These are phyloP conservation scores for Tamandua tetradactyla DNA, from an alignment of 2,797 vertebrate genomes.

Conservation along the genomic window DNA sequence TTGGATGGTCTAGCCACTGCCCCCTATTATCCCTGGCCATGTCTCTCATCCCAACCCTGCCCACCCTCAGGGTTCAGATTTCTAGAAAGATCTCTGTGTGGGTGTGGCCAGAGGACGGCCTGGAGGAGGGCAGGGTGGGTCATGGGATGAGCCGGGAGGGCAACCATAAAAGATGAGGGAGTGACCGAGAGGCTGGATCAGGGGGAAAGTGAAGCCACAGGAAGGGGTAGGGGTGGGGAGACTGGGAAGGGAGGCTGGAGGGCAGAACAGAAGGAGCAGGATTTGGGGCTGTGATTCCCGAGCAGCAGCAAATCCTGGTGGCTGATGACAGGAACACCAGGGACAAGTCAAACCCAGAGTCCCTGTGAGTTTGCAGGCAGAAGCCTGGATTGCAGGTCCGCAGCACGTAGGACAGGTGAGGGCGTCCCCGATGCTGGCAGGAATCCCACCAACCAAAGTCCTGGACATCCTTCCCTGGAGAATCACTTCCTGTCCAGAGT, in stretches of 20 bases:
- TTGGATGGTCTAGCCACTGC: fast-evolving
- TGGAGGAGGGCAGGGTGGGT: not conserved
- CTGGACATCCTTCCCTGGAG: not conserved
- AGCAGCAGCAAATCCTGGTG: not conserved
- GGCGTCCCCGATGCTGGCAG: not conserved
- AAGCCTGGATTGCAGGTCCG: not conserved
- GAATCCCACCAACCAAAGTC: not conserved
- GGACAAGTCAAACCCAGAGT: not conserved
- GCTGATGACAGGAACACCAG: not conserved
- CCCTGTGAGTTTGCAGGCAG: not conserved
- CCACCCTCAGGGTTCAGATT: not conserved
- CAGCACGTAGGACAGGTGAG: not conserved
- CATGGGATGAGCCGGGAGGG: not conserved
- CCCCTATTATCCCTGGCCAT: not conserved
- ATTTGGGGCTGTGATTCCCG: not conserved
- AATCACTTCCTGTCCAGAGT: not conserved
- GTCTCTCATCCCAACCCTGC: not conserved
- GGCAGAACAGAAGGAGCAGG: not conserved
- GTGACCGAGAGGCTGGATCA: not conserved
- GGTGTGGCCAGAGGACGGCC: not conserved
- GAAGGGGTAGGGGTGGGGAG: fast-evolving
- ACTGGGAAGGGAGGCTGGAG: fast-evolving
- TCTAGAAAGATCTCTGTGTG: not conserved
- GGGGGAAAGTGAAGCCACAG: not conserved
- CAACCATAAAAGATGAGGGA: not conserved